Base-by-base conservation (phyloP, 2,888 invertebrate genomes). In the Xestia rhomboidea region DNA sequence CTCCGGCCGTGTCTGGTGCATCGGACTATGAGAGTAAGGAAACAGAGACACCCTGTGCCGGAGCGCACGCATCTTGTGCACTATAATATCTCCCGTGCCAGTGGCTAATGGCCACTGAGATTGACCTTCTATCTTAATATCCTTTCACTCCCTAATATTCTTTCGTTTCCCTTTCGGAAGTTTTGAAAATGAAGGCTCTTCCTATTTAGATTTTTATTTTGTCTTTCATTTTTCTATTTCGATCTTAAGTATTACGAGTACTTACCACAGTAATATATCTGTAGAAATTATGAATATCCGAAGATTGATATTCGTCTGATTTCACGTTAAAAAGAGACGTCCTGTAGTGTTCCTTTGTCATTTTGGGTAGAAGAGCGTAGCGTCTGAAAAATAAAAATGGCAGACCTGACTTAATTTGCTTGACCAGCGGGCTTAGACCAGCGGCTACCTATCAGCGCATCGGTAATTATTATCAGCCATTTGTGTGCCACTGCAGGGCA, bases 331-430 rank as follows among this genome's bases (percentile, higher is more conserved):
- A 66, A 0, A 93, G 1, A 18, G 87, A 87, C 5, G 93, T 83
- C 64, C 94, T 89, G 72, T 91, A 88, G 73, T 93, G 79, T 10
- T 92, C 89, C 5, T 89, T 85, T 0, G 93, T 93, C 60, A 93
- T 68, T 71, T 90, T 91, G 0, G 94, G 93, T 5, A 93, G 67
- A 27, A 91, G 66, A 0, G 82, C 88, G 4, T 89, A 87, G 0
- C 24, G 60, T 27, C 93, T 93, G 85, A 51, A 90, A 92, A 72
- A 38, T 27, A 60, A 49, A 10, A 24, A 34, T 11, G 8, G 13
- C n/a, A 21, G 11, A n/a, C 24, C 3, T 10, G 5, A 18, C 18
- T 10, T 24, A 10, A 24, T 24, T 51, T 24, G 10, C 24, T 24
- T 24, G 11, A 24, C 10, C 24, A 10, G 24, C 3, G 24, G 51